Percentiles rank a stretch among this genome's conserved stretches.
phyloP scores from a whole-genome alignment of 2,888 invertebrate species.

The Limenitis camilla region DNA sequence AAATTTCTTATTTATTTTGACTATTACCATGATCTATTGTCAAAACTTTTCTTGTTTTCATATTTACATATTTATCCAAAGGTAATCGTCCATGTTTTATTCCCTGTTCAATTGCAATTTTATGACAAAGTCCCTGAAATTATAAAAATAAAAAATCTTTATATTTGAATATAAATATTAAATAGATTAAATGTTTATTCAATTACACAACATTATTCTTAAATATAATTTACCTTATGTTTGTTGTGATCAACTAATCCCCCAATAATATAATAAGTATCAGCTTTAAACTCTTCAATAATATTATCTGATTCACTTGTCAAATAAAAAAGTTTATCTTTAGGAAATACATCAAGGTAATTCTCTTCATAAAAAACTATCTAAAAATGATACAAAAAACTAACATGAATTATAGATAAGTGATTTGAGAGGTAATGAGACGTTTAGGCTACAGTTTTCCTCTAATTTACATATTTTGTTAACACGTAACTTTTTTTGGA shows the following conservation, averaged over 20 bases:
- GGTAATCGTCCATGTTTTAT: constrained; percentile 90
- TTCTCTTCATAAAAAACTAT: constrained; percentile 79
- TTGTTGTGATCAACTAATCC: constrained; percentile 98
- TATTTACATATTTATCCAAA: constrained; percentile 88
- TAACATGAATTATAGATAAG: neutral
- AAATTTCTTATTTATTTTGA: neutral
- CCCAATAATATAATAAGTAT: constrained; percentile 94
- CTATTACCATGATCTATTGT: constrained; percentile 93
- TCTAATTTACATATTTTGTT: too few species aligned
- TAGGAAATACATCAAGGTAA: constrained; percentile 82
- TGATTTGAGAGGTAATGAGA: too few species aligned
- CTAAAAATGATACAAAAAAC: constrained; percentile 55
- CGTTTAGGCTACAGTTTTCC: too few species aligned
- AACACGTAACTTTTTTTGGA: too few species aligned
- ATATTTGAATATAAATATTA: too few species aligned
- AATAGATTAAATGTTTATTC: too few species aligned
- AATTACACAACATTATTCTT: too few species aligned
- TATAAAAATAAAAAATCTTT: neutral
- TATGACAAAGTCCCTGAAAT: constrained; percentile 86
- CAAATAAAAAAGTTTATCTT: constrained; percentile 89
- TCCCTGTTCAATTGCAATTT: constrained; percentile 84
- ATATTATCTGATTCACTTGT: constrained; percentile 95
- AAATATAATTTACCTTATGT: constrained; percentile 80
- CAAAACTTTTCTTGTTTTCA: constrained; percentile 94
- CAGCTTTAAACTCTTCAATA: constrained; percentile 81